phyloP scores from a whole-genome alignment of 2,113 vertebrate genomes.

The Gavia stellata region DNA sequence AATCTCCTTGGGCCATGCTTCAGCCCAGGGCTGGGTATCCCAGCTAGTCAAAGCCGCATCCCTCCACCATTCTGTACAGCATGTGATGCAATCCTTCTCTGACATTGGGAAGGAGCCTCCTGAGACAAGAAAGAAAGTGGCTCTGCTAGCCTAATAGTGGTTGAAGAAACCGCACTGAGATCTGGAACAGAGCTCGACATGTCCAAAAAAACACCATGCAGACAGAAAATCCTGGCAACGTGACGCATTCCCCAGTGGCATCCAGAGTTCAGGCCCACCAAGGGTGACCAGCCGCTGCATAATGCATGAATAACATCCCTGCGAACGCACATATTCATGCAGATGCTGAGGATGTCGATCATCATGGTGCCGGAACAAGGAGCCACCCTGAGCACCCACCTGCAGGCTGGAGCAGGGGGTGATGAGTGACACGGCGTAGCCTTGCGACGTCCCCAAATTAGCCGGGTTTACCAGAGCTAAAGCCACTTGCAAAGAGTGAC shows the following conservation, averaged over 20 bases:
- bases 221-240: background rate
- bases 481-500: background rate
- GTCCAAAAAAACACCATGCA: background rate
- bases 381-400: background rate
- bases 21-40: background rate
- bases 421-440: rapidly evolving
- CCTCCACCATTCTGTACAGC: background rate
- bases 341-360: background rate
- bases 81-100: rapidly evolving
- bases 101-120: background rate
- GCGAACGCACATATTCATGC: rapidly evolving
- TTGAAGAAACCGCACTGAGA: background rate
- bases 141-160: background rate
- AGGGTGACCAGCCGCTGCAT: background rate
- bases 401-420: background rate
- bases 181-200: background rate
- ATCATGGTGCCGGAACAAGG: background rate
- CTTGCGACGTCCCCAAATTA: background rate
- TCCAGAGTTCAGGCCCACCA: background rate
- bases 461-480: background rate
- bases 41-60: background rate
- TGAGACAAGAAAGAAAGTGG: background rate
- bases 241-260: background rate
- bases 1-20: background rate
- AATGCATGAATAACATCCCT: rapidly evolving